Base-by-base conservation (phyloP, 2,797 vertebrate species). In the Sphaeramia orbicularis region DNA sequence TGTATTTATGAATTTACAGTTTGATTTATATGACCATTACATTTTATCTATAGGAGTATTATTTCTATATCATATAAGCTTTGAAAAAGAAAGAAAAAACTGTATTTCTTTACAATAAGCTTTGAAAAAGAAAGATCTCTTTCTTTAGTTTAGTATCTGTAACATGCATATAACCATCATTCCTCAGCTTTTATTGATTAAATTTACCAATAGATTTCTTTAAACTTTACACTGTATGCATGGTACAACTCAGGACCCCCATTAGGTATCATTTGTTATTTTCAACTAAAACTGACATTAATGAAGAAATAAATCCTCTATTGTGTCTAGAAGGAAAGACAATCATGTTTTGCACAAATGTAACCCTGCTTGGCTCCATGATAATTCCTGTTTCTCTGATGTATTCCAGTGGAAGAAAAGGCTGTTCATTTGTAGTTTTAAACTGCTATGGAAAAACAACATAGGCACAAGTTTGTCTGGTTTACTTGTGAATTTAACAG, bases 151-250 rank as follows among this genome's bases (percentile, higher is more conserved):
- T 60, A 67, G 57, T 78, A 86, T 77, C 62, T 56, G 65, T 74
- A 68, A 83, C 86, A 91, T 90, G 86, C 89, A 87, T 83, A 83
- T 78, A 80, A 78, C 78, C 76, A 60, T 75, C 47, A 73, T 65
- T 72, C 64, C 54, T 65, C 48, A 11, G 71, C 67, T 69, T 80
- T 75, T 62, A 59, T 63, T 52, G 45, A 47, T 32, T 60, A 38
- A 18, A 67, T 68, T 38, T 9, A 16, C 21, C 36, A 16, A 24
- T 47, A 59, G 3, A 37, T 76, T 49, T 71, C 66, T 49, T 42
- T 47, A 40, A 67, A 48, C 30, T 44, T 57, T 65, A 56, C 43
- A 65, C 42, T 32, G 30, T 65, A 75, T 62, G 61, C 58, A 60
- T 37, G 55, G 56, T 40, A 43, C 11, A 58, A 38, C 45, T 65